Conservation (phyloP, 1,140 invertebrate genomes). For the Cryptotermes secundus region DNA sequence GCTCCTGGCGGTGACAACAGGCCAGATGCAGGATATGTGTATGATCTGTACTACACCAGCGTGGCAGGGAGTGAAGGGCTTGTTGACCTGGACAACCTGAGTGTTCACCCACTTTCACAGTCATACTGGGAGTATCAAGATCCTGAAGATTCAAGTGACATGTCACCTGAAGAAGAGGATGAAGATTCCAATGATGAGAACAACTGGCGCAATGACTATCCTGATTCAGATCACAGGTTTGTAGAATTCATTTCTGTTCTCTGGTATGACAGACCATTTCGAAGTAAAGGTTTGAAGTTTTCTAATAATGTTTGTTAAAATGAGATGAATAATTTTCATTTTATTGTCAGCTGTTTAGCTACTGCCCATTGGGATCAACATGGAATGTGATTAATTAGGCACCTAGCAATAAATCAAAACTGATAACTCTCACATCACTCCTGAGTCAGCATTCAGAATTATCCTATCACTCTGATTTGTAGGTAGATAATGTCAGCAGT, state of each 20-base stretch:
- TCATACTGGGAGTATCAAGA: background rate
- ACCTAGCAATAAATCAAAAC: too few species aligned
- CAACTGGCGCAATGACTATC: conserved; percentile 46
- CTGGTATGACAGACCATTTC: too few species aligned
- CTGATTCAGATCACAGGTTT: conserved; percentile 41
- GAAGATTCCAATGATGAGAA: conserved; percentile 47
- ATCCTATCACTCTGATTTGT: background rate
- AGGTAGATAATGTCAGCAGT: too few species aligned
- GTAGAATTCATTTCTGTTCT: too few species aligned
- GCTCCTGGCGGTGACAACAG: background rate
- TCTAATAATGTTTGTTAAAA: too few species aligned
- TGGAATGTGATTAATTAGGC: background rate
- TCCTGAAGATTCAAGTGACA: background rate
- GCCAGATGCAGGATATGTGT: conserved; percentile 23
- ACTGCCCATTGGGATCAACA: background rate
- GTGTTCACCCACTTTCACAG: conserved; percentile 21
- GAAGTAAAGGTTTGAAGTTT: too few species aligned
- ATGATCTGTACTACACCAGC: conserved; percentile 33
- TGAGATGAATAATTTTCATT: background rate
- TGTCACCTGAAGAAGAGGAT: conserved; percentile 29
- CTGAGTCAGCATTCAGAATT: too few species aligned
- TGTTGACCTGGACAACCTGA: conserved; percentile 26
- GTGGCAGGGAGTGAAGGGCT: background rate
- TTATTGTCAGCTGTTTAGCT: background rate
- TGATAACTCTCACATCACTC: too few species aligned